phyloP scores from a whole-genome alignment of 2,888 invertebrate genomes.

The Biston stratarius region DNA sequence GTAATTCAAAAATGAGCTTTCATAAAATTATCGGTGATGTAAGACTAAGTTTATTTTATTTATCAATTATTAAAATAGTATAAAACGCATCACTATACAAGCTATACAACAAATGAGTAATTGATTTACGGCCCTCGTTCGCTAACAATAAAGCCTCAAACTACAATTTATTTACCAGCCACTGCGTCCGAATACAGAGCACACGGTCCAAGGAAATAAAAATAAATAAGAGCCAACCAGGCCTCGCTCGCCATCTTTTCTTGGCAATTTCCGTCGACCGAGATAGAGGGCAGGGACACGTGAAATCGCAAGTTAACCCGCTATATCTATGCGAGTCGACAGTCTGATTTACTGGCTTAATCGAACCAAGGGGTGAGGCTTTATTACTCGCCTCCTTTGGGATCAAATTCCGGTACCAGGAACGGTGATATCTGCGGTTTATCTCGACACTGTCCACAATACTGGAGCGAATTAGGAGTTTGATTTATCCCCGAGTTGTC shows the following conservation, averaged over 20 bases:
- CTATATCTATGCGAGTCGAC: conserved; percentile 74
- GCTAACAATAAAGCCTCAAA: conserved; percentile 55
- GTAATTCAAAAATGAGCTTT: no score
- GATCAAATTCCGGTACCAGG: conserved; percentile 56
- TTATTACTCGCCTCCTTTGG: conserved; percentile 65
- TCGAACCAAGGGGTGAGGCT: conserved; percentile 66
- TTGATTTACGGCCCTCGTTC: conserved; percentile 47
- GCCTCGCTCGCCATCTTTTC: conserved; percentile 70
- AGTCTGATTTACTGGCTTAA: conserved; percentile 77
- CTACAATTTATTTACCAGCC: conserved; percentile 63
- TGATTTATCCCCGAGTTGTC: conserved; percentile 50
- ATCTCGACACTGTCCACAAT: conserved; percentile 55
- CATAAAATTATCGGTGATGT: no score
- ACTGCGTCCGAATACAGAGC: conserved; percentile 56
- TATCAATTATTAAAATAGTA: no score
- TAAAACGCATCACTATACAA: background rate
- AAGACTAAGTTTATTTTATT: no score
- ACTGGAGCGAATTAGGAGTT: conserved; percentile 58
- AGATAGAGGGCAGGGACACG: conserved; percentile 74
- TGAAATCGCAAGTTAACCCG: conserved; percentile 79
- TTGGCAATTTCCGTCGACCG: conserved; percentile 75
- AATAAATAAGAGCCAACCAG: conserved; percentile 70
- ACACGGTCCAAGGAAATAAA: conserved; percentile 65
- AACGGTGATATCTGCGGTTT: conserved; percentile 48
- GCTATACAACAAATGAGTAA: conserved; percentile 23